Base-by-base conservation (phyloP, 2,113 vertebrate species). In the Chaetodon trifascialis region DNA sequence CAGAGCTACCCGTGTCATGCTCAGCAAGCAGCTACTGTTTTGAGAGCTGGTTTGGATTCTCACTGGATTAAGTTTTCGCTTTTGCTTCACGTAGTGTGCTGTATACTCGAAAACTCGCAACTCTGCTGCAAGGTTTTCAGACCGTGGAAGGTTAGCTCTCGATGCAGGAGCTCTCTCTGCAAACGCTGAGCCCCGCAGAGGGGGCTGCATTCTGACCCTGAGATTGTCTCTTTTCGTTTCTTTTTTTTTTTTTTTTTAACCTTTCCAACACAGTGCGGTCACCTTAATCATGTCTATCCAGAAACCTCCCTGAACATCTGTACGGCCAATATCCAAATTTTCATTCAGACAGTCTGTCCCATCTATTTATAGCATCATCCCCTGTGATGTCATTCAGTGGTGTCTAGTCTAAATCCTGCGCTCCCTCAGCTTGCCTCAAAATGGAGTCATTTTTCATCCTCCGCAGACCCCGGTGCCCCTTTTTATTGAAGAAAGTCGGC, bases 371-470 rank as follows among this genome's bases (percentile, higher is more conserved):
- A 88, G 83, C 76, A 73, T n/a, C 60, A 51, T 77, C 79, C 86
- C 82, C 56, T 87, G 88, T 92, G 92, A 93, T 94, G 90, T 94
- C 91, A 93, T 87, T 88, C 89, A 74, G 71, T 51, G 60, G 89
- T 69, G 79, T 87, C 86, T 74, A 14, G 74, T 86, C 70, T 72
- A 78, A 87, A 73, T 93, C 86, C 83, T 49, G 54, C 21, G 49
- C 74, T 88, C 70, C 88, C 82, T 81, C 76, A 71, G 66, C 87
- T 46, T 56, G 64, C n/a, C 71, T 92, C 77, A 88, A 90, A 94
- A 88, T 91, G 46, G 84, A 89, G 84, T 89, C 79, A 90, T 94
- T 94, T 91, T 92, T 94, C 91, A 93, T 93, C 82, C 86, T 87
- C 76, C 87, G 83, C 79, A 70, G 87, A 76, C 77, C 86, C 76